Evolutionary conservation across 64 coral and sea anemone genomes (phyloP).

Genomic region (Cladopsammia gracilis): DNA sequence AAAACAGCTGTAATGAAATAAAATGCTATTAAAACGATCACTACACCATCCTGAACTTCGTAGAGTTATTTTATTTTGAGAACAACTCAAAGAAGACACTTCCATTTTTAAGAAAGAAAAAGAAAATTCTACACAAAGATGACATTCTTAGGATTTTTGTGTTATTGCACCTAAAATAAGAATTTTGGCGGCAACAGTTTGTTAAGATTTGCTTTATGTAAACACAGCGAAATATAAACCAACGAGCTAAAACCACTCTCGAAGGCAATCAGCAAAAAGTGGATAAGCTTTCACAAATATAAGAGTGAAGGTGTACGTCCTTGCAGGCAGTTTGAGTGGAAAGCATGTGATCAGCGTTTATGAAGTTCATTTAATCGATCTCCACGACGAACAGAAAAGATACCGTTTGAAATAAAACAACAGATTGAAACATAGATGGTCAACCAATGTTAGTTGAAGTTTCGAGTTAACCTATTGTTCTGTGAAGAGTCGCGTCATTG

Average conservation of each 20-base stretch:
- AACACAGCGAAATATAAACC: neutral
- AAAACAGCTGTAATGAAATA: no score
- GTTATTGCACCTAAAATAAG: neutral
- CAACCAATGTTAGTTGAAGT: neutral
- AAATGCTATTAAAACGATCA: neutral
- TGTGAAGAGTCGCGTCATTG: neutral
- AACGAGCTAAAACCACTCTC: neutral
- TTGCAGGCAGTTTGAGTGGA: no score
- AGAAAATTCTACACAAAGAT: neutral
- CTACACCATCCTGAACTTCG: no score
- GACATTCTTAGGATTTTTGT: neutral
- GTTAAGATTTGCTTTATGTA: neutral
- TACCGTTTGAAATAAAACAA: no score
- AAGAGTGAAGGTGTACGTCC: no score
- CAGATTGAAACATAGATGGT: neutral
- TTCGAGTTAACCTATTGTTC: neutral
- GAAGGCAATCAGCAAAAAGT: neutral
- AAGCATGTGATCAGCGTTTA: no score
- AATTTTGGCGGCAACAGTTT: neutral
- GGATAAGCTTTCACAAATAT: neutral
- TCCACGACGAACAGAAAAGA: no score
- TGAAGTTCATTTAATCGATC: no score
- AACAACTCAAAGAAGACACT: neutral
- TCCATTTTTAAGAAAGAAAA: neutral
- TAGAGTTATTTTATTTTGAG: neutral